A percentile compares a stretch with the other conserved stretches of the same genome.
These are phyloP conservation scores for Conomelus anceps DNA, from an alignment of 2,888 invertebrate genomes.

Conservation along the genomic window DNA sequence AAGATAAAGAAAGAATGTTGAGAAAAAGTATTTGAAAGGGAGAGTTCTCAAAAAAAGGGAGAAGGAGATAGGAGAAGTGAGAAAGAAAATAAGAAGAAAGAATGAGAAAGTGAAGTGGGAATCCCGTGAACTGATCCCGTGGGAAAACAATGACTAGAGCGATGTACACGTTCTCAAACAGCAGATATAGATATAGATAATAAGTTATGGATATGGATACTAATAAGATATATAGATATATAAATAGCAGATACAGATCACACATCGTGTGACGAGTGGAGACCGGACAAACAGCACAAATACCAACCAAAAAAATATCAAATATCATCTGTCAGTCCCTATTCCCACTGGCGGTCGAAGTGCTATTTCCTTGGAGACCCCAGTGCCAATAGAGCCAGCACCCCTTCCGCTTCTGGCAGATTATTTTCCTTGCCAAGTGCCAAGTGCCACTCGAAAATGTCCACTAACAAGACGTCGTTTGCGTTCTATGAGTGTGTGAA, in stretches of 20 bases:
- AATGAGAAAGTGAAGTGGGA: too few species aligned
- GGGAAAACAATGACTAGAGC: background rate
- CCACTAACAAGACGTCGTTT: too few species aligned
- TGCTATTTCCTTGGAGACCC: background rate
- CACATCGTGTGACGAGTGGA: background rate
- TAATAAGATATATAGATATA: background rate
- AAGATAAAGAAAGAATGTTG: background rate
- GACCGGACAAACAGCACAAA: background rate
- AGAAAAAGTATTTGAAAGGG: background rate
- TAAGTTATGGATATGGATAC: too few species aligned
- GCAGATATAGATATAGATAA: background rate
- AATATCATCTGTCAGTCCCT: background rate
- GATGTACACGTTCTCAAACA: background rate
- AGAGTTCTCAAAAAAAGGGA: background rate
- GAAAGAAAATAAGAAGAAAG: background rate
- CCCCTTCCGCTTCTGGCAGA: too few species aligned
- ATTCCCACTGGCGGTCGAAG: background rate
- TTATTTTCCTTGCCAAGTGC: too few species aligned
- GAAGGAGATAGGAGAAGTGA: background rate
- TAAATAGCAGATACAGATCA: background rate
- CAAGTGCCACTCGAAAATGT: too few species aligned
- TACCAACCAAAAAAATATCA: background rate
- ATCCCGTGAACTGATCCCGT: background rate
- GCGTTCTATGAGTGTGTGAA: too few species aligned
- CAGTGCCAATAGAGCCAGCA: background rate